Evolutionary conservation across 2,113 vertebrate genomes (phyloP).

Genomic region (Ceyx cyanopectus): DNA sequence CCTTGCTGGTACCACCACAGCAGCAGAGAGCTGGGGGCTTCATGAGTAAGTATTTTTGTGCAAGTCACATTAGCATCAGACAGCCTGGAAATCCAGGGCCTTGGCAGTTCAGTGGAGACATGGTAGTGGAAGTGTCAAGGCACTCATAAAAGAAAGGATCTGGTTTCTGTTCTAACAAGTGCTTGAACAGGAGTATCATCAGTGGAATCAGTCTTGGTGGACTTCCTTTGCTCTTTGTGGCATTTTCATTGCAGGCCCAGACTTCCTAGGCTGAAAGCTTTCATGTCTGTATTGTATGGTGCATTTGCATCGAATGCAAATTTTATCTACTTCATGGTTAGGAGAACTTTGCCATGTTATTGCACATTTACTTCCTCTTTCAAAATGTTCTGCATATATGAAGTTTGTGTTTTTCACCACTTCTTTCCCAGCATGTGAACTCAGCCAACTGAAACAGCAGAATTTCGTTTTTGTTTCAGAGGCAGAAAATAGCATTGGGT

Average conservation of each 20-base stretch:
- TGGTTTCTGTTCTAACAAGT: not conserved
- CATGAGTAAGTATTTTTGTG: not conserved
- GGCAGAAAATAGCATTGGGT: not conserved
- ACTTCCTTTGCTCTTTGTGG: not conserved
- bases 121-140: not conserved
- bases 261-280: not conserved
- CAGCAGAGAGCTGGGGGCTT: not conserved
- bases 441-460: not conserved
- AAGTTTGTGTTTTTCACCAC: not conserved
- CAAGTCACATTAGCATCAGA: not conserved
- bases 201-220: not conserved
- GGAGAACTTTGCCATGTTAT: not conserved
- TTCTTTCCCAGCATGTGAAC: not conserved
- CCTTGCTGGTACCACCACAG: not conserved
- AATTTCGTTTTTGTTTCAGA: not conserved
- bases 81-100: not conserved
- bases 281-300: not conserved
- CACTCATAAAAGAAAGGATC: not conserved
- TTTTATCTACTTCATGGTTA: not conserved
- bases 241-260: not conserved
- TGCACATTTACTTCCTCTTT: not conserved
- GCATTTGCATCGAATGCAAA: not conserved
- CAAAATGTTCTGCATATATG: not conserved
- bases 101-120: not conserved
- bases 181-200: not conserved